Percentiles rank a stretch among this genome's conserved stretches.
These are phyloP conservation scores for Thryonomys swinderianus DNA, from an alignment of 2,113 vertebrate species.

Conservation along the genomic window DNA sequence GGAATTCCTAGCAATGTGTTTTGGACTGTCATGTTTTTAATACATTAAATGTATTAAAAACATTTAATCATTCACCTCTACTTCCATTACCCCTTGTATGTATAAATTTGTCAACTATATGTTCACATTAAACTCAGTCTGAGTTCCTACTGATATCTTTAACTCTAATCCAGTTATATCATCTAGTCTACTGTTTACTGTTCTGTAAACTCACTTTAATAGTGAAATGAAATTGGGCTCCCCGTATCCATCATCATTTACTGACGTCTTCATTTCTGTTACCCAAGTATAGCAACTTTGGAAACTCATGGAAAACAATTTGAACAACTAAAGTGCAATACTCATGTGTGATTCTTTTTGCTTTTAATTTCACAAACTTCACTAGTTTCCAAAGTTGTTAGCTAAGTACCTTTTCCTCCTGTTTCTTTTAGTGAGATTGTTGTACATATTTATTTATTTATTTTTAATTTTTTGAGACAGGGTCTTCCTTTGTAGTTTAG, in stretches of 20 bases:
- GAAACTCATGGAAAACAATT: not conserved
- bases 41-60: too few relatives aligned
- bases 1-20: not conserved
- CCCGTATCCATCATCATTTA: not conserved
- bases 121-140: conserved; percentile 25
- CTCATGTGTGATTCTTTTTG: not conserved
- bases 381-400: not conserved
- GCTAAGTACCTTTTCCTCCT: not conserved
- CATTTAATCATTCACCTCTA: not conserved
- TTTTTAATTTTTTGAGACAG: not conserved
- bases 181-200: not conserved
- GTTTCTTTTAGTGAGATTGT: not conserved
- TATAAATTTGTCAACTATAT: not conserved
- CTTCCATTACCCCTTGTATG: not conserved
- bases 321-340: not conserved
- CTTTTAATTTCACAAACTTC: not conserved
- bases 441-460: not conserved
- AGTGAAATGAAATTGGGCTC: conserved; percentile 8
- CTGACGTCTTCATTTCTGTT: conserved; percentile 22
- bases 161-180: not conserved
- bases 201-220: not conserved
- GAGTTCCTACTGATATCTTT: not conserved
- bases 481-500: not conserved
- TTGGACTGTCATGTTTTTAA: not conserved
- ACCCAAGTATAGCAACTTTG: not conserved